These are phyloP conservation scores for Synergus gifuensis DNA, from an alignment of 2,888 invertebrate genomes.

Conservation along the genomic window DNA sequence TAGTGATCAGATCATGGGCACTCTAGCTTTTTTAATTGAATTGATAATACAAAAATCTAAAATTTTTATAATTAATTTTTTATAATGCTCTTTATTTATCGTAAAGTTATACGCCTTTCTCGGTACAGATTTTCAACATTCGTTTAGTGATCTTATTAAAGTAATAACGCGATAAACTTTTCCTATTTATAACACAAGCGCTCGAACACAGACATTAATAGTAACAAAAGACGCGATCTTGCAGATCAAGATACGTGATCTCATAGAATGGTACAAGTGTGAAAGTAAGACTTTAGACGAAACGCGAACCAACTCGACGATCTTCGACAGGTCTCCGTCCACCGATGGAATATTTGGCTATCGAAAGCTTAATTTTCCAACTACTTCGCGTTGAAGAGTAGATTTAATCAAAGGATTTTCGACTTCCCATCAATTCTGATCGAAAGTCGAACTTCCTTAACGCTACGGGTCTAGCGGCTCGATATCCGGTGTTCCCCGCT, in stretches of 20 bases:
- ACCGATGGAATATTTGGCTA: slow-evolving; percentile 27
- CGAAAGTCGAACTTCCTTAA: slow-evolving; percentile 44
- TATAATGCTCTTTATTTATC: slow-evolving; percentile 36
- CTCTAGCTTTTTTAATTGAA: not conserved
- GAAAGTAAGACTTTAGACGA: not conserved
- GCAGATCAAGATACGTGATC: slow-evolving; percentile 12
- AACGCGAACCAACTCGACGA: slow-evolving; percentile 33
- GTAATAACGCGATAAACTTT: slow-evolving; percentile 24
- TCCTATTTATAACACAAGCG: slow-evolving; percentile 35
- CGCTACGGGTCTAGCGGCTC: slow-evolving; percentile 82
- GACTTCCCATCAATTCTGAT: slow-evolving; percentile 42
- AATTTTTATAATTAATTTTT: not conserved
- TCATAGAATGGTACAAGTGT: slow-evolving; percentile 9
- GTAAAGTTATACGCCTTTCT: not conserved
- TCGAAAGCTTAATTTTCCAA: slow-evolving; percentile 17
- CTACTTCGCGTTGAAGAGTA: not conserved
- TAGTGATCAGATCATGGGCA: not conserved
- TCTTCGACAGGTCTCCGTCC: slow-evolving; percentile 6
- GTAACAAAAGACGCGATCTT: slow-evolving; percentile 23
- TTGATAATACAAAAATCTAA: not conserved
- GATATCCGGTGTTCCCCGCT: slow-evolving; percentile 91
- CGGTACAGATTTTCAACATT: slow-evolving; percentile 26
- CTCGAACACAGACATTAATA: slow-evolving; percentile 30
- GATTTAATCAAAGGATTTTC: slow-evolving; percentile 5
- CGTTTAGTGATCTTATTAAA: slow-evolving; percentile 18